Evolutionary conservation across 1,140 invertebrate genomes (phyloP).

Genomic region (Drosophila kepulauana): DNA sequence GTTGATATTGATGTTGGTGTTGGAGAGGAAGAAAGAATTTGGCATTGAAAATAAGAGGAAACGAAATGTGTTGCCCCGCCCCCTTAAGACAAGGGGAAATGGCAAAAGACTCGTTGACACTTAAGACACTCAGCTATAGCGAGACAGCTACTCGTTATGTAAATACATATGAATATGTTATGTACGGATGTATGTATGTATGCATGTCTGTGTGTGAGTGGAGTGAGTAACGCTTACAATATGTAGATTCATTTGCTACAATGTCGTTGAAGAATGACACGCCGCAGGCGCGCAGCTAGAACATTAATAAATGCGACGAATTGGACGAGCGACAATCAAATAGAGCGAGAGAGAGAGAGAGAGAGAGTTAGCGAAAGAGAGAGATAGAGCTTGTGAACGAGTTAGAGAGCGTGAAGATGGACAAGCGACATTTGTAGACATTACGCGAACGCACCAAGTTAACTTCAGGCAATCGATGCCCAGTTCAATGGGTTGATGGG

Average conservation of each 20-base stretch:
- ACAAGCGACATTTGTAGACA: slow-evolving; percentile 26
- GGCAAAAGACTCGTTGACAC: slow-evolving; percentile 20
- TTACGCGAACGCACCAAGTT: slow-evolving; percentile 31
- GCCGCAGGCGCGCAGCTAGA: slow-evolving; percentile 80
- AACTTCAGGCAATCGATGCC: not conserved
- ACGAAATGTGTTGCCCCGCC: slow-evolving; percentile 8
- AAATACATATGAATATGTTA: not conserved
- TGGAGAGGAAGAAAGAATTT: slow-evolving; percentile 16
- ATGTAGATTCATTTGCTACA: slow-evolving; percentile 42
- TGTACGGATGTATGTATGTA: not conserved
- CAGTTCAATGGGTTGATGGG: slow-evolving; percentile 1
- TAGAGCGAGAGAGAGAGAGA: slow-evolving; percentile 27
- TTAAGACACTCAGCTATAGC: slow-evolving; percentile 39
- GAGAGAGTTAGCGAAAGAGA: slow-evolving; percentile 8
- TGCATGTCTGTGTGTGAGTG: slow-evolving; percentile 10
- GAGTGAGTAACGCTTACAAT: slow-evolving; percentile 31
- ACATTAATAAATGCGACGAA: slow-evolving; percentile 83
- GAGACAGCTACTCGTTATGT: slow-evolving; percentile 33
- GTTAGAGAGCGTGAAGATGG: not conserved
- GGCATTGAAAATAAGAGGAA: slow-evolving; percentile 31
- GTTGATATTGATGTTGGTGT: not conserved
- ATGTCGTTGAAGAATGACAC: slow-evolving; percentile 49
- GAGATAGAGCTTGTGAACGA: slow-evolving; percentile 14
- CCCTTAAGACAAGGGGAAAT: no score
- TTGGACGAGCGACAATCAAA: slow-evolving; percentile 69